Evolutionary conservation across 30 jellyfish, hydroid and myxozoan species (phyloP).

Genomic region (Pelagia noctiluca): DNA sequence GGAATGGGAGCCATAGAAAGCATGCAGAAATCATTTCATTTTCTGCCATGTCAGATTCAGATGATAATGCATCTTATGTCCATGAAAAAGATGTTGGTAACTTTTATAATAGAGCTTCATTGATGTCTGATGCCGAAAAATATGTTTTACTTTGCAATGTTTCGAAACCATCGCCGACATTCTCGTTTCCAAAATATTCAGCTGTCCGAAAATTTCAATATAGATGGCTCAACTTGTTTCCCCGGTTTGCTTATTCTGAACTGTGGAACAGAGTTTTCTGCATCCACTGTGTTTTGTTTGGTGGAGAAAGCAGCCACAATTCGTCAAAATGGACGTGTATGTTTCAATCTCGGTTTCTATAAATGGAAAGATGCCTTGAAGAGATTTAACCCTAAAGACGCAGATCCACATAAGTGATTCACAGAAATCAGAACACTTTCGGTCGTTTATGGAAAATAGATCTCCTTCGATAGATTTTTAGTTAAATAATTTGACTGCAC

Average conservation of each 20-base stretch:
- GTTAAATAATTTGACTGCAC: not conserved
- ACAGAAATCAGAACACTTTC: not conserved
- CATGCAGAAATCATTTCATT: not conserved
- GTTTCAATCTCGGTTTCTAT: not conserved
- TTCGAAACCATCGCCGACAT: slow-evolving; percentile 17
- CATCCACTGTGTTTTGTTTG: slow-evolving; percentile 41
- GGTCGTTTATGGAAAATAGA: slow-evolving; percentile 8
- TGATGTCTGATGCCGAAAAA: not conserved
- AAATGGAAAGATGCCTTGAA: slow-evolving; percentile 8
- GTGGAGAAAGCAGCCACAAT: no score
- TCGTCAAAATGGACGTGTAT: no score
- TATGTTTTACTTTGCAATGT: not conserved
- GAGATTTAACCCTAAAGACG: not conserved
- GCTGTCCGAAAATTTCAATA: slow-evolving; percentile 44
- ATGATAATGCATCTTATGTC: no score
- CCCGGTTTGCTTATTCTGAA: slow-evolving; percentile 69
- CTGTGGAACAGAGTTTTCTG: slow-evolving; percentile 48
- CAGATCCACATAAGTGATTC: not conserved
- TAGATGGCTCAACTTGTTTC: slow-evolving; percentile 32
- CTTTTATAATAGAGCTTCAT: not conserved
- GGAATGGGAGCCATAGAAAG: not conserved
- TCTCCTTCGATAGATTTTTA: not conserved
- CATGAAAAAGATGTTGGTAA: no score
- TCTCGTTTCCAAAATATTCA: slow-evolving; percentile 21
- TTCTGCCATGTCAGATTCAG: not conserved